Conservation (phyloP, 2,797 vertebrate genomes). For the Paratrypauchen microcephalus region DNA sequence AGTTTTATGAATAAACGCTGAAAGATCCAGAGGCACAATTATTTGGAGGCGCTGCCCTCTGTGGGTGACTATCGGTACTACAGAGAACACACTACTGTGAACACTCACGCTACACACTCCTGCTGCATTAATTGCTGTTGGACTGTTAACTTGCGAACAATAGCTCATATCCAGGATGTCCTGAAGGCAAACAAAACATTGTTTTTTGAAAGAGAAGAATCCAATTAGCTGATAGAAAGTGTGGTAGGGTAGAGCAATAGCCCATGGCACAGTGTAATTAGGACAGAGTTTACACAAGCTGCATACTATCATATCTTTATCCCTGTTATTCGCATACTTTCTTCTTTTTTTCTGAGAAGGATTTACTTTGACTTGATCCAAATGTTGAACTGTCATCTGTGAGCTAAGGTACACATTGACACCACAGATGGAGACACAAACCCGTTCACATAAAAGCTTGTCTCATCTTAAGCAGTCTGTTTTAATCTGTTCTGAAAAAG, state of each 20-base stretch:
- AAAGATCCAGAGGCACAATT: slow-evolving; percentile 12
- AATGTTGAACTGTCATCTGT: slow-evolving; percentile 57
- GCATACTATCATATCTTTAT: slow-evolving; percentile 38
- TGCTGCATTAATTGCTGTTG: slow-evolving; percentile 26
- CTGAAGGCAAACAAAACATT: slow-evolving; percentile 30
- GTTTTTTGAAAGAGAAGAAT: slow-evolving; percentile 60
- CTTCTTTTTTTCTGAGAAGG: slow-evolving; percentile 29
- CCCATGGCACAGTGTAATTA: slow-evolving; percentile 57
- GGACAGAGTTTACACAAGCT: slow-evolving; percentile 54
- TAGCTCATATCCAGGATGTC: slow-evolving; percentile 30
- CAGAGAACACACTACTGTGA: slow-evolving; percentile 34
- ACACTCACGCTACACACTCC: slow-evolving; percentile 15
- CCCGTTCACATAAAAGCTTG: slow-evolving; percentile 22
- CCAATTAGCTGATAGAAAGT: slow-evolving; percentile 62
- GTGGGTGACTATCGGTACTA: slow-evolving; percentile 24
- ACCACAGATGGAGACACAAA: slow-evolving; percentile 71
- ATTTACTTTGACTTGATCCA: slow-evolving; percentile 56
- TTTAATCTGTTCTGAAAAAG: slow-evolving; percentile 8
- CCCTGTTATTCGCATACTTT: slow-evolving; percentile 47
- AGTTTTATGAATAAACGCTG: neutral
- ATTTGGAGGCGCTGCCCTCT: slow-evolving; percentile 63
- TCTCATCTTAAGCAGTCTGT: neutral
- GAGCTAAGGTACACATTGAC: slow-evolving; percentile 38
- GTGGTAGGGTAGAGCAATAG: slow-evolving; percentile 40
- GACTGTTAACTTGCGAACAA: slow-evolving; percentile 12